A percentile compares a stretch with the other conserved stretches of the same genome.
phyloP scores from a whole-genome alignment of 2,888 invertebrate genomes.

The Tinea semifulvella region DNA sequence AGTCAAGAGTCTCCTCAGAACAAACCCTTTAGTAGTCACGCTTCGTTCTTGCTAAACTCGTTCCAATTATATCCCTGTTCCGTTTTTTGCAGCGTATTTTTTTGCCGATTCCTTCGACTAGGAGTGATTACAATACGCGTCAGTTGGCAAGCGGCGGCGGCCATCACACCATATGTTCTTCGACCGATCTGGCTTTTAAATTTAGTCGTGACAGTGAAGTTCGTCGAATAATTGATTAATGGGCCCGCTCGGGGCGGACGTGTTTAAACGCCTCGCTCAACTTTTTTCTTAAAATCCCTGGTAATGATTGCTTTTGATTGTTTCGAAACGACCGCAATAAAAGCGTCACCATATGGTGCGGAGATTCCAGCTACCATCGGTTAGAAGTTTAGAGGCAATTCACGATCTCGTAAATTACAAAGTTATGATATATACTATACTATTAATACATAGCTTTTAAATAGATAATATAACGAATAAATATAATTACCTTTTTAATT shows the following conservation, averaged over 20 bases:
- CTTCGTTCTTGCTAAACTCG: conserved; percentile 53
- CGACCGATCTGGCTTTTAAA: conserved; percentile 35
- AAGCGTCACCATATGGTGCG: conserved; percentile 49
- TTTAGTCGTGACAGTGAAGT: conserved; percentile 52
- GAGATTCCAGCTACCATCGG: conserved; percentile 33
- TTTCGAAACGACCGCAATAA: conserved; percentile 35
- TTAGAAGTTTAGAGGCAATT: no score
- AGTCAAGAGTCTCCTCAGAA: conserved; percentile 51
- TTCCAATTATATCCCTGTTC: conserved; percentile 55
- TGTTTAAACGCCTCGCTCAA: conserved; percentile 51
- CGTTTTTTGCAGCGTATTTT: conserved; percentile 38
- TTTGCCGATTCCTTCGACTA: conserved; percentile 26
- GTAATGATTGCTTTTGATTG: conserved; percentile 62
- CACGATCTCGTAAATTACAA: no score
- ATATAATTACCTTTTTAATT: no score
- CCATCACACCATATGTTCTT: conserved; percentile 50
- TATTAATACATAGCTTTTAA: no score
- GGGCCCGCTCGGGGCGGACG: conserved; percentile 49
- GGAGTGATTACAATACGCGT: conserved; percentile 50
- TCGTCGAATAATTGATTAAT: conserved; percentile 58
- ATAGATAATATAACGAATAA: no score
- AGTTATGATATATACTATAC: no score
- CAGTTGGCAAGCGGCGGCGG: conserved; percentile 48
- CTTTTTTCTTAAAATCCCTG: conserved; percentile 48
- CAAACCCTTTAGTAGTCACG: conserved; percentile 59